Evolutionary conservation across 1,140 invertebrate genomes (phyloP).

Genomic region (Drosophila burlai): DNA sequence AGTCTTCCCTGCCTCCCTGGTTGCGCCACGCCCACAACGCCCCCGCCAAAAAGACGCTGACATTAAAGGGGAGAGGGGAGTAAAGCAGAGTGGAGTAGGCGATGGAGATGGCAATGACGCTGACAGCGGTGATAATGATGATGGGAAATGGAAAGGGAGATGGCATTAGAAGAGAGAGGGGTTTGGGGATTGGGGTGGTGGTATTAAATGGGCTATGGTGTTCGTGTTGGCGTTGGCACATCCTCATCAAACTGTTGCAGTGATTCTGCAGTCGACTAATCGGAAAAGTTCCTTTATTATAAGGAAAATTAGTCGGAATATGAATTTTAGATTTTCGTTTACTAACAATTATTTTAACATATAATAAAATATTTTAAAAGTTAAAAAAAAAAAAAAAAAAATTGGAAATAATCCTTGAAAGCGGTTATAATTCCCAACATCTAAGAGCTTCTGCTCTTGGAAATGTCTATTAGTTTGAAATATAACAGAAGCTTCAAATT

Average conservation of each 20-base stretch:
- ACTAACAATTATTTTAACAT: not conserved
- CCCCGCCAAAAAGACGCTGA: conserved; percentile 35
- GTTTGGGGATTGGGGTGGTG: not conserved
- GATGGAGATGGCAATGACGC: conserved; percentile 30
- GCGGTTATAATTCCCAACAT: no score
- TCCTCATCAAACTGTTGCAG: conserved; percentile 30
- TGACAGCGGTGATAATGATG: conserved; percentile 29
- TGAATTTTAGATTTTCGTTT: not conserved
- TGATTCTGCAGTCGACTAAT: conserved; percentile 19
- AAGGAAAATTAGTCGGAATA: not conserved
- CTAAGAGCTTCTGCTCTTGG: no score
- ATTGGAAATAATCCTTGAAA: no score
- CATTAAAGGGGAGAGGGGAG: conserved; percentile 23
- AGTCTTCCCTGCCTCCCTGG: conserved; percentile 4
- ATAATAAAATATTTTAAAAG: not conserved
- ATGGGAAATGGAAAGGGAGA: conserved; percentile 24
- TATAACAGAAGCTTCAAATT: no score
- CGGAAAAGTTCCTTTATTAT: not conserved
- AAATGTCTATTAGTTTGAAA: no score
- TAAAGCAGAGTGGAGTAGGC: conserved; percentile 12
- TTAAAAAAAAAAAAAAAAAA: no score
- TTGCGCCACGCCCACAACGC: conserved; percentile 11
- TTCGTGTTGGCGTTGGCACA: conserved; percentile 16
- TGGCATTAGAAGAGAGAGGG: conserved; percentile 14
- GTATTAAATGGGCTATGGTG: not conserved